A percentile compares a stretch with the other conserved stretches of the same genome.
phyloP scores from a whole-genome alignment of 2,888 invertebrate species.

The Platynereis dumerilii region DNA sequence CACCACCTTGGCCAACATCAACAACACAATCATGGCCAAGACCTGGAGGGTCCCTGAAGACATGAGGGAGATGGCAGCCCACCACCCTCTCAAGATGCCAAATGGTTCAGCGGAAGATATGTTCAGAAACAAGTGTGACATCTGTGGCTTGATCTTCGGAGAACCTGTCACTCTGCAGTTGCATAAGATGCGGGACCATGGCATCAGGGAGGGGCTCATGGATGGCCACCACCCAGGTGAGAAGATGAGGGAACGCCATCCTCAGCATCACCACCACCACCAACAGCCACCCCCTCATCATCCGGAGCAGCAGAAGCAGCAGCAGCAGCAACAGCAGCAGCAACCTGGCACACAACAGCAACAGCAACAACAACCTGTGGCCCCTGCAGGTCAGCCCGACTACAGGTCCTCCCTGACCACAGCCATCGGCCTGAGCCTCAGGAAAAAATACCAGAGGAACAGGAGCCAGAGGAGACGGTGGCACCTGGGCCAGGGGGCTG shows the following conservation, averaged over 20 bases:
- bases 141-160: conserved; percentile 62
- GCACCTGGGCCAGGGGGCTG: conserved; percentile 18
- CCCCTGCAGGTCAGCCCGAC: conserved; percentile 1
- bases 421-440: conserved; percentile 16
- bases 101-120: not conserved
- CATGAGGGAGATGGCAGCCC: not conserved
- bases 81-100: conserved; percentile 12
- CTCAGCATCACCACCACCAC: conserved; percentile 2
- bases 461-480: conserved; percentile 19
- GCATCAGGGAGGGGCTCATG: not conserved
- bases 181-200: conserved; percentile 65
- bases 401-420: not conserved
- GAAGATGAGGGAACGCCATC: conserved; percentile 6
- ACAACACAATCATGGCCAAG: conserved; percentile 13
- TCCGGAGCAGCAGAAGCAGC: too few species aligned
- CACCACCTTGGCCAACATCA: conserved; percentile 9
- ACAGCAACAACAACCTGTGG: not conserved
- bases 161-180: conserved; percentile 63
- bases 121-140: conserved; percentile 47
- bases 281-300: too few species aligned
- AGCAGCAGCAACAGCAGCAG: too few species aligned
- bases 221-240: conserved; percentile 1
- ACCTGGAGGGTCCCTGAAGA: conserved; percentile 25
- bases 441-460: conserved; percentile 29
- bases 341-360: too few species aligned